Percentiles rank a stretch among this genome's conserved stretches.
These are phyloP conservation scores for Drosophila suboccidentalis DNA, from an alignment of 2,888 invertebrate genomes.

Conservation along the genomic window DNA sequence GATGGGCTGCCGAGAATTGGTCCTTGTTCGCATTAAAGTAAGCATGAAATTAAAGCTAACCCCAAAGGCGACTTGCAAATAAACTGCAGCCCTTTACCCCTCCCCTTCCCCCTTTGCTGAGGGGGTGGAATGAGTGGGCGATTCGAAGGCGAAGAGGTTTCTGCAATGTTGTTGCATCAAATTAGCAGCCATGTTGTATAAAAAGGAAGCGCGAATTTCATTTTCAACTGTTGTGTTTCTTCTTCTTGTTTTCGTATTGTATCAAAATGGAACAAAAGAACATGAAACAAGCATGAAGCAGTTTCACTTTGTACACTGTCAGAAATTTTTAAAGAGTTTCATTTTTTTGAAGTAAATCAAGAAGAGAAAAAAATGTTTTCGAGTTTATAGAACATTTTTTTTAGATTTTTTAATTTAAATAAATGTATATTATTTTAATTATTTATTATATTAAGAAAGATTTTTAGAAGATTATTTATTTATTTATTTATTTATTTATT, in stretches of 20 bases:
- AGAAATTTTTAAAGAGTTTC: neutral
- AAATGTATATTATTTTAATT: too few relatives aligned
- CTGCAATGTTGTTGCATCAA: constrained; percentile 78
- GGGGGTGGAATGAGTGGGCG: neutral
- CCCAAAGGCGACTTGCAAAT: constrained; percentile 70
- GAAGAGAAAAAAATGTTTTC: neutral
- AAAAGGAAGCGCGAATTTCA: constrained; percentile 66
- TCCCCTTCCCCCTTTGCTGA: neutral
- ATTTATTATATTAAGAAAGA: too few relatives aligned
- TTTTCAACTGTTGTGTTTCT: constrained; percentile 28
- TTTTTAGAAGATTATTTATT: too few relatives aligned
- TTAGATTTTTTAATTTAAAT: too few relatives aligned
- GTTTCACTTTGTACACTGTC: constrained; percentile 28
- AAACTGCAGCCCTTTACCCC: constrained; percentile 56
- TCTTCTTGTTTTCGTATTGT: constrained; percentile 21
- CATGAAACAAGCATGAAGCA: constrained; percentile 33
- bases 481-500: too few relatives aligned
- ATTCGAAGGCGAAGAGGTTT: neutral
- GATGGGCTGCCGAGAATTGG: constrained; percentile 28
- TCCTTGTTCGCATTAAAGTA: constrained; percentile 81
- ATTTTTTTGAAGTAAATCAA: neutral
- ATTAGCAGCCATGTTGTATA: constrained; percentile 72
- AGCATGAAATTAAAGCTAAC: constrained; percentile 84
- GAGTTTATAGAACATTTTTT: too few relatives aligned
- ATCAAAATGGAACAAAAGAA: constrained; percentile 40